phyloP scores from a whole-genome alignment of 2,797 vertebrate genomes.

The Ataeniobius toweri region DNA sequence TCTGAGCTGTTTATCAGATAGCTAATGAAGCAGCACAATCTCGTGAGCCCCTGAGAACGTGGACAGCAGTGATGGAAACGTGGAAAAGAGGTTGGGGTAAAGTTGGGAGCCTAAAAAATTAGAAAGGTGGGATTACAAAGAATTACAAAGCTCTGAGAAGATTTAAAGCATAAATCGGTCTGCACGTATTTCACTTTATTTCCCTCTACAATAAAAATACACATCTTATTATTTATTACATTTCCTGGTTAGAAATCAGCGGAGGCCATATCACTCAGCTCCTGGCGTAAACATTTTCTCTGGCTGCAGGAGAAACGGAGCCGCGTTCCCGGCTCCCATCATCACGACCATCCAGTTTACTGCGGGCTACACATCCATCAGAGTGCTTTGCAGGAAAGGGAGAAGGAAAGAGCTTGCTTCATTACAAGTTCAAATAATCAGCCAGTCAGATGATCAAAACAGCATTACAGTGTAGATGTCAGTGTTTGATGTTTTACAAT shows the following conservation, averaged over 20 bases:
- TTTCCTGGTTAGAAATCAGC: slow-evolving; percentile 54
- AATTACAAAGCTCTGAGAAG: background rate
- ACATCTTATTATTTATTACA: slow-evolving; percentile 60
- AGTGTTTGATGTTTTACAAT: slow-evolving; percentile 45
- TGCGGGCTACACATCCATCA: slow-evolving; percentile 62
- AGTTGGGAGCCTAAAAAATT: slow-evolving; percentile 34
- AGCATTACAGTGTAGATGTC: slow-evolving; percentile 38
- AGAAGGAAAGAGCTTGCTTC: slow-evolving; percentile 36
- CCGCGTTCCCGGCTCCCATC: slow-evolving; percentile 58
- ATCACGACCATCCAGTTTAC: slow-evolving; percentile 54
- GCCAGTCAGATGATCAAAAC: slow-evolving; percentile 65
- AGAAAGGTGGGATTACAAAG: background rate
- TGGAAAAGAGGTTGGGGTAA: slow-evolving; percentile 10
- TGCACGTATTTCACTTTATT: slow-evolving; percentile 35
- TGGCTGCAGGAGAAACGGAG: slow-evolving; percentile 57
- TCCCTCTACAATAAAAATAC: slow-evolving; percentile 41
- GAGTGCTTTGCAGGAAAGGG: slow-evolving; percentile 13
- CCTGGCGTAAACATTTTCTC: slow-evolving; percentile 76
- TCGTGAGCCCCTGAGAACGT: slow-evolving; percentile 21
- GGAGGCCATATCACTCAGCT: slow-evolving; percentile 71
- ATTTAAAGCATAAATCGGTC: slow-evolving; percentile 26
- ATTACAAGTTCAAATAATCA: slow-evolving; percentile 72
- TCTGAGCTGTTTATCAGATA: slow-evolving; percentile 86
- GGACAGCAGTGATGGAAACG: background rate
- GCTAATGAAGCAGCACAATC: slow-evolving; percentile 88